Base-by-base conservation (phyloP, 2,888 invertebrate species). In the Asteroscopus sphinx region DNA sequence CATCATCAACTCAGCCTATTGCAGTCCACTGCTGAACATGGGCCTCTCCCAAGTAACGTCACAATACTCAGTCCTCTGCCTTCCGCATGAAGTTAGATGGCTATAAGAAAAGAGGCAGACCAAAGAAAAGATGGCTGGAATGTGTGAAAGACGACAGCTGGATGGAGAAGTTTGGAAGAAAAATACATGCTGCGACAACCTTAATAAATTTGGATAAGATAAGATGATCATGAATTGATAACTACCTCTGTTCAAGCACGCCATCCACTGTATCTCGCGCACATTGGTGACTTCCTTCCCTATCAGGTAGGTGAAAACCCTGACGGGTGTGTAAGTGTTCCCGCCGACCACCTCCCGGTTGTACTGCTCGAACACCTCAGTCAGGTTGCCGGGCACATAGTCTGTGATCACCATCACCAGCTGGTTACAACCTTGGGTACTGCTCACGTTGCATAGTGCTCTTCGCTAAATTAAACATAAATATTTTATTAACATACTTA, bases 401-500 rank as follows among this genome's bases (percentile, higher is more conserved):
- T 99, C 99, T 0, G 99, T 99, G 66, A 99, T 96, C 55, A 99
- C 92, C 99, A 99, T 99, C 63, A 99, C 98, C 25, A 98, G 96
- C 89, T 99, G 98, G 91, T 99, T 99, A 85, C 99, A 99, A 28
- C 96, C 95, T 53, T 95, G 94, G 4, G 79, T 83, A 56, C 86
- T 89, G 41, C 84, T 88, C 16, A 92, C 88, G 55, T 88, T 84
- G 69, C 94, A 94, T 5, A 82, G 62, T 12, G 55, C 66, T 47
- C 93, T 78, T 75, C 83, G 83, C 92, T 92, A 75, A 41, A 68
- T n/a, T 26, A 26, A 25, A 45, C 0, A 44, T 48, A 15, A 16
- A 3, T 48, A 28, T n/a, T n/a, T n/a, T n/a, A n/a, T n/a, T n/a
- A n/a, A n/a, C n/a, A n/a, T n/a, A n/a, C n/a, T n/a, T n/a, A n/a